phyloP scores from a whole-genome alignment of 2,113 vertebrate genomes.

The Oryzias javanicus region DNA sequence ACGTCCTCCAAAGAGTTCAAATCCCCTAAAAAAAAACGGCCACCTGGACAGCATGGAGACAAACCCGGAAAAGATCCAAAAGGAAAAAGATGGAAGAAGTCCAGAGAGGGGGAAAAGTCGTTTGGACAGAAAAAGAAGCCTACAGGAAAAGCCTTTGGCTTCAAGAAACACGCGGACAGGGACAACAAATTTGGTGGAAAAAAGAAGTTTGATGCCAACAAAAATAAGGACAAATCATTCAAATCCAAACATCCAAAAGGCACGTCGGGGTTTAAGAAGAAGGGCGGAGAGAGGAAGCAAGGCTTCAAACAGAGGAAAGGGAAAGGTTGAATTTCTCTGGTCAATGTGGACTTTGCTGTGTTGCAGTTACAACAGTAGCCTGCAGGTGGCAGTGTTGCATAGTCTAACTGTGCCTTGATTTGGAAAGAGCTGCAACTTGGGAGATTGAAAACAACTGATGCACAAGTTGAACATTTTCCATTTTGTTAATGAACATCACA shows the following conservation, averaged over 20 bases:
- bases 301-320: constrained; percentile 71
- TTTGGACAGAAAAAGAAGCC: constrained; percentile 45
- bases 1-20: constrained; percentile 16
- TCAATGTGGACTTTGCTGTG: not conserved
- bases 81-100: constrained; percentile 43
- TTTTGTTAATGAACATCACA: no score
- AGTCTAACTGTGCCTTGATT: no score
- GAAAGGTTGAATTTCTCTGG: constrained; percentile 53
- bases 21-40: constrained; percentile 22
- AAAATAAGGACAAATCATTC: constrained; percentile 43
- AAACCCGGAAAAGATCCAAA: constrained; percentile 2
- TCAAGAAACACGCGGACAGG: constrained; percentile 37
- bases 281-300: constrained; percentile 43
- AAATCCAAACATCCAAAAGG: constrained; percentile 60
- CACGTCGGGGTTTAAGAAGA: constrained; percentile 57
- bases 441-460: no score
- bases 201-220: constrained; percentile 53
- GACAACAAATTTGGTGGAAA: constrained; percentile 53
- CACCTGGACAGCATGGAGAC: constrained; percentile 18
- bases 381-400: no score
- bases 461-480: no score
- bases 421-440: no score
- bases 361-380: not conserved
- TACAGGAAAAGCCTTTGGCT: constrained; percentile 47
- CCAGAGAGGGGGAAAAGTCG: constrained; percentile 31